phyloP scores from a whole-genome alignment of 1,140 invertebrate genomes.

The Periplaneta americana region DNA sequence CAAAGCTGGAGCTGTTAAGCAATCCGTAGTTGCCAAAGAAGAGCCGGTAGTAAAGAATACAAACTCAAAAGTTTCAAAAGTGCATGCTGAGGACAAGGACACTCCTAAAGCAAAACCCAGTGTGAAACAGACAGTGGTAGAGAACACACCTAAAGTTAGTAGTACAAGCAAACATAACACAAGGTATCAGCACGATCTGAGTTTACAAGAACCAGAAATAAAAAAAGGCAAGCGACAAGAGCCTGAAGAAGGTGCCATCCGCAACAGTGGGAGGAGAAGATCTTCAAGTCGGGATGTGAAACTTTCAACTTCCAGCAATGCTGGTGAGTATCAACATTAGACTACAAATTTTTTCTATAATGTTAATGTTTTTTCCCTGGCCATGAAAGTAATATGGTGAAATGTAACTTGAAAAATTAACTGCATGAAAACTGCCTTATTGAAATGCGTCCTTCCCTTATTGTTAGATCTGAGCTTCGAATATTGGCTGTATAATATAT shows the following conservation, averaged over 20 bases:
- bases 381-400: too few relatives aligned
- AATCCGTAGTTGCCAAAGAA: background rate
- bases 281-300: background rate
- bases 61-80: background rate
- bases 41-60: background rate
- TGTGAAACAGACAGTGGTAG: background rate
- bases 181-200: background rate
- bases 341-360: too few relatives aligned
- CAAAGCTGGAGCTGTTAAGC: constrained; percentile 4
- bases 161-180: background rate
- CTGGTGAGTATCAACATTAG: background rate
- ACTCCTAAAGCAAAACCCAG: background rate
- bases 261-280: background rate
- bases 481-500: too few relatives aligned
- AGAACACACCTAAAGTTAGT: background rate
- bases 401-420: too few relatives aligned
- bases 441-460: too few relatives aligned
- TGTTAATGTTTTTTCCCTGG: too few relatives aligned
- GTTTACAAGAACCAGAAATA: constrained; percentile 19
- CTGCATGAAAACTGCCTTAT: too few relatives aligned
- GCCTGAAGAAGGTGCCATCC: background rate
- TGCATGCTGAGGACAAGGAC: background rate
- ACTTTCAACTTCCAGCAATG: background rate
- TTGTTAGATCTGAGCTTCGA: too few relatives aligned
- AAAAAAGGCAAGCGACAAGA: constrained; percentile 15